Base-by-base conservation (phyloP, 2,888 invertebrate genomes). In the Caenorhabditis afra region DNA sequence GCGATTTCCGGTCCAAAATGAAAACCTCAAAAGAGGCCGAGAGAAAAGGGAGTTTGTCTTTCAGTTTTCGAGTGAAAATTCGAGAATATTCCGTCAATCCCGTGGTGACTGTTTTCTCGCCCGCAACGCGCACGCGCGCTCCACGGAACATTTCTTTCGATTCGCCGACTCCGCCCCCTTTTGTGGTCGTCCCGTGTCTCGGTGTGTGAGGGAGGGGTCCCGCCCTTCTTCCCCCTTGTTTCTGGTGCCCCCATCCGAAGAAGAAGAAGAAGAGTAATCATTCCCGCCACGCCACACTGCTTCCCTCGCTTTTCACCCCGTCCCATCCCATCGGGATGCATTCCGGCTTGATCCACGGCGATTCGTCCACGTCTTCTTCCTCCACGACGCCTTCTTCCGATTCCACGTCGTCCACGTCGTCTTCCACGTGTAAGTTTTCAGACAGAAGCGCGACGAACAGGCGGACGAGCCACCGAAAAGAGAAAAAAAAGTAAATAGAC, bases 161-260 rank as follows among this genome's bases (percentile, higher is more conserved):
- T 57, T 66, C 66, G 66, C 11, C 22, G 39, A 37, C 67, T 67
- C 67, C 67, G 23, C 67, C 58, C 58, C 10, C 47, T 22, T n/a
- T n/a, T 10, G 18, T 11, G 37, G 2, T 16, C 14, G 11, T 4
- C 52, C 12, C 29, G 29, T 29, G 4, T n/a, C n/a, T n/a, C n/a
- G n/a, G n/a, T n/a, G n/a, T n/a, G n/a, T n/a, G n/a, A n/a, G n/a
- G n/a, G n/a, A n/a, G n/a, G 29, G 3, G 29, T 29, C 29, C 29
- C 29, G 29, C 29, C 49, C 20, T 16, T 3, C 20, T 22, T 53
- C 22, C 37, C 39, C 8, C 10, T 18, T 50, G 35, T 45, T 23
- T 35, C 29, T n/a, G 29, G 29, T 55, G 55, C 20, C 8, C 12
- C 12, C 35, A 53, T n/a, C 53, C 14, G 12, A 10, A 14, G 4